Base-by-base conservation (phyloP, 1,140 invertebrate genomes). In the Brachionus koreanus region DNA sequence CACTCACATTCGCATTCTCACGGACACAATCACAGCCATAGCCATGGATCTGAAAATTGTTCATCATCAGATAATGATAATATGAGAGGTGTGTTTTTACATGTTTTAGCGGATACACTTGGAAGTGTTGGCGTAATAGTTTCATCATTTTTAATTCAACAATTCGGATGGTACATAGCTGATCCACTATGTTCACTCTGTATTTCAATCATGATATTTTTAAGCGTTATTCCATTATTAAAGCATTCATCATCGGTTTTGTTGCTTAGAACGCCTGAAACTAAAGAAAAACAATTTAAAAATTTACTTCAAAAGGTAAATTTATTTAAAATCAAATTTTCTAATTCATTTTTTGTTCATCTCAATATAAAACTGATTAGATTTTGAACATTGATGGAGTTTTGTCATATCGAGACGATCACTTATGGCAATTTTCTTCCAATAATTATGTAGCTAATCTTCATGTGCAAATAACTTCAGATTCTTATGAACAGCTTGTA, bases 101-200 rank as follows among this genome's bases (percentile, higher is more conserved):
- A 92, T 84, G 89, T 92, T 46, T 83, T 92, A 33, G 91, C 91
- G 9, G 91, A 92, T 85, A 92, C 91, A 3, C 85, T 92, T 61
- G 91, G 91, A 23, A 91, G 90, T 85, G 87, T 88, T 25, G 91
- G 91, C 52, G 91, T 92, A 2, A 92, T 92, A 74, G 87, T 91
- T 13, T 91, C 90, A 13, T 90, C 91, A 5, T 82, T 92, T n/a
- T 85, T 92, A 4, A 91, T 92, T 61, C 89, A 92, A 84, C 87
- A 89, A 82, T 91, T 91, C 87, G 91, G 90, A 5, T 91, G 89
- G 89, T 88, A 90, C 69, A 89, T 91, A 79, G 91, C 91, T 5
- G 91, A 92, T 85, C 91, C 91, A 2, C 86, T 92, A n/a, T 92
- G 91, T 84, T 92, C 91, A 5, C 82, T 92, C 5, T 90, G 92